These are phyloP conservation scores for Gallinago nigripennis DNA, from an alignment of 2,797 vertebrate species.

Conservation along the genomic window DNA sequence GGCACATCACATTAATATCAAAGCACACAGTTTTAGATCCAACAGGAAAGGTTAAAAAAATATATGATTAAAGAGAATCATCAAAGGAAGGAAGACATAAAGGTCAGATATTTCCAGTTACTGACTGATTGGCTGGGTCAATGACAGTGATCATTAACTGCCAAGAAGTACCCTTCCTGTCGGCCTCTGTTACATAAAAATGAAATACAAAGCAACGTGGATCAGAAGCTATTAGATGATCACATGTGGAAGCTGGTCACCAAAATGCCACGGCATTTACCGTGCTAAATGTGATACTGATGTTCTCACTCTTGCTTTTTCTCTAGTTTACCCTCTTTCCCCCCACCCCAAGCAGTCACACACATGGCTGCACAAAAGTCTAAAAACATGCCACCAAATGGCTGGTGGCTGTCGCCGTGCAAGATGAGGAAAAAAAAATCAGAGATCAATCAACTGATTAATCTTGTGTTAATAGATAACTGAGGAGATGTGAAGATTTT, in stretches of 20 bases:
- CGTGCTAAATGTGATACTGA: background rate
- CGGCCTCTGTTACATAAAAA: slow-evolving; percentile 40
- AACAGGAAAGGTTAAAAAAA: slow-evolving; percentile 52
- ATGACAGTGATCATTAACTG: slow-evolving; percentile 51
- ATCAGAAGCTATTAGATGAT: background rate
- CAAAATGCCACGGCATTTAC: background rate
- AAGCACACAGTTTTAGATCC: background rate
- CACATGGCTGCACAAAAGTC: background rate
- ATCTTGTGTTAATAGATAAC: slow-evolving; percentile 34
- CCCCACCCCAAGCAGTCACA: background rate
- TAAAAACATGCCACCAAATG: background rate
- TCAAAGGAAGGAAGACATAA: slow-evolving; percentile 36
- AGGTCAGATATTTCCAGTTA: slow-evolving; percentile 65
- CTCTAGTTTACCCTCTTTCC: background rate
- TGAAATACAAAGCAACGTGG: background rate
- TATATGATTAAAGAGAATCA: slow-evolving; percentile 4
- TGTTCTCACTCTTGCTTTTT: background rate
- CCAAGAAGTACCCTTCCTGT: slow-evolving; percentile 43
- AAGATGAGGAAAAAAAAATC: background rate
- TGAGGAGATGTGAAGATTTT: slow-evolving; percentile 1
- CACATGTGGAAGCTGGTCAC: background rate
- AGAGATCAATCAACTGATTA: slow-evolving; percentile 30
- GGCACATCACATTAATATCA: slow-evolving; percentile 4
- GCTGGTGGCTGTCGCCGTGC: background rate
- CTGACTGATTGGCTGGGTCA: slow-evolving; percentile 33